phyloP scores from a whole-genome alignment of 1,140 invertebrate genomes.

The Aphelinus certus region DNA sequence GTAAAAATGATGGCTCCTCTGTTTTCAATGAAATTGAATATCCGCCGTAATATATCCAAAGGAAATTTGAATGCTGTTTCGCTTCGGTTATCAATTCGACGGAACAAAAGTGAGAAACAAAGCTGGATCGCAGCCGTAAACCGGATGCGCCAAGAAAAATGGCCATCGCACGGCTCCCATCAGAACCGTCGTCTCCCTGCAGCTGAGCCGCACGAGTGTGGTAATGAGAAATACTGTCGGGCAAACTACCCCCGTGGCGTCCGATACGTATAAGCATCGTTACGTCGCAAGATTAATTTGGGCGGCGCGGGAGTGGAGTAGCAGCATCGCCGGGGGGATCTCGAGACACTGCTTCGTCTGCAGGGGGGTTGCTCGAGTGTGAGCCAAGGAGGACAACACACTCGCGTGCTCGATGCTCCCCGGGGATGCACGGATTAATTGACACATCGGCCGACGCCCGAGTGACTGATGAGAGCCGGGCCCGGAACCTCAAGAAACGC shows the following conservation, averaged over 20 bases:
- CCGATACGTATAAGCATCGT: conserved; percentile 31
- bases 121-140: too few relatives aligned
- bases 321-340: too few relatives aligned
- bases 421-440: conserved; percentile 56
- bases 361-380: background rate
- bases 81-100: too few relatives aligned
- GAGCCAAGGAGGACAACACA: background rate
- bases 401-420: conserved; percentile 39
- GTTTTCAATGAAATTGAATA: too few relatives aligned
- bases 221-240: conserved; percentile 29
- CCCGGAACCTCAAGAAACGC: background rate
- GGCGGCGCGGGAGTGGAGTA: background rate
- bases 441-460: conserved; percentile 53
- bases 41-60: too few relatives aligned
- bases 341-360: background rate
- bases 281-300: conserved; percentile 39
- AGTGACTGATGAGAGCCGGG: conserved; percentile 55
- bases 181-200: too few relatives aligned
- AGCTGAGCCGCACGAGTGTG: conserved; percentile 15
- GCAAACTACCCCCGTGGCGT: background rate
- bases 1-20: too few relatives aligned
- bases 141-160: too few relatives aligned
- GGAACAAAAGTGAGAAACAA: too few relatives aligned
- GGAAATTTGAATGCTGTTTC: too few relatives aligned
- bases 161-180: too few relatives aligned